phyloP scores from a whole-genome alignment of 2,797 vertebrate species.

The Moxostoma hubbsi region DNA sequence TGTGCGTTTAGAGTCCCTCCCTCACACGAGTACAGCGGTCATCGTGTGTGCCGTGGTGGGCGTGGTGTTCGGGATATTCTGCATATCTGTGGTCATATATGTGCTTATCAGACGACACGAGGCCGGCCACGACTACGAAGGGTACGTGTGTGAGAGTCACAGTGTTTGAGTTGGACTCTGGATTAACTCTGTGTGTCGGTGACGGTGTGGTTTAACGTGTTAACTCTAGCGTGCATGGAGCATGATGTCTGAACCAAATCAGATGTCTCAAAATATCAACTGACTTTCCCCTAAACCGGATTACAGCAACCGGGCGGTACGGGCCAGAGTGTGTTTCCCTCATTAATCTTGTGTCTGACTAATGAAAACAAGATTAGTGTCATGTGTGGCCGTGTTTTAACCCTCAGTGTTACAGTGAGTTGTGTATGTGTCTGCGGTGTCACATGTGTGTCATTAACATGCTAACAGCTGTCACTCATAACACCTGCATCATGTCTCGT shows the following conservation, averaged over 20 bases:
- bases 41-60: conserved; percentile 85
- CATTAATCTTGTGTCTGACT: background rate
- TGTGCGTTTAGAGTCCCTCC: conserved; percentile 79
- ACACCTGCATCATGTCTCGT: background rate
- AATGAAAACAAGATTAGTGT: background rate
- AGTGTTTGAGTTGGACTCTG: background rate
- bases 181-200: background rate
- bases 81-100: conserved; percentile 82
- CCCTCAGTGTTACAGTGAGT: too few species aligned
- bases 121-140: conserved; percentile 86
- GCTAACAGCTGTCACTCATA: background rate
- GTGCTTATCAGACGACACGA: conserved; percentile 83
- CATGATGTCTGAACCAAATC: background rate
- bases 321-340: background rate
- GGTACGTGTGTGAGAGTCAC: conserved; percentile 76
- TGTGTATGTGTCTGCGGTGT: background rate
- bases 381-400: background rate
- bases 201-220: background rate
- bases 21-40: conserved; percentile 77
- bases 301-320: background rate
- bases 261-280: background rate
- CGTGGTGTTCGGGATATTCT: conserved; percentile 80
- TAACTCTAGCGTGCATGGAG: conserved; percentile 9
- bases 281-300: background rate
- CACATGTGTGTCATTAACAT: background rate